Base-by-base conservation (phyloP, 2,888 invertebrate genomes). In the Copidosoma aretas region DNA sequence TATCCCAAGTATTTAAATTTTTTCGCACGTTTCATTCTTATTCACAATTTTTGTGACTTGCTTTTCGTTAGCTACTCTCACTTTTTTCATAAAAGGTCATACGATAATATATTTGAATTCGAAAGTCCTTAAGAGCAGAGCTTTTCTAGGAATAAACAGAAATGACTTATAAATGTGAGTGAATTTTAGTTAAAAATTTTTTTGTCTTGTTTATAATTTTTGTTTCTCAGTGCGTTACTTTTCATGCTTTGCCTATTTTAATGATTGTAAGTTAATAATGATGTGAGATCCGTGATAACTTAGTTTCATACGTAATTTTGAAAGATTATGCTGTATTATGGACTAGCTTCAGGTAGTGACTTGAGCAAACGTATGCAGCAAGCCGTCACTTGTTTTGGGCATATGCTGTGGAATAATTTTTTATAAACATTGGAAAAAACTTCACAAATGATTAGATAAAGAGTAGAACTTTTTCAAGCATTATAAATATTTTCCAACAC, bases 311-410 rank as follows among this genome's bases (percentile, higher is more conserved):
- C 12, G 3, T 67, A 52, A 67, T 60, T 57, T 70, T 60, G 54
- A 60, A 76, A 77, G 77, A 77, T 78, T 73, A 59, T 76, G 14
- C 76, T 76, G 64, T 76, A 77, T 75, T 79, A 73, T 77, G 78
- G 79, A 80, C 79, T 79, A 79, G 78, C 75, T 80, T 79, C 75
- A 72, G 73, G 77, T 75, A 56, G 76, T 73, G 77, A 78, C 75
- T 78, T 76, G 73, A 72, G 68, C 72, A 68, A 72, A 74, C 68
- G 73, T 73, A 66, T 73, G 73, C 67, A 73, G 67, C 75, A 75
- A 78, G 74, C 73, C 75, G 74, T 74, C 69, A 72, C 64, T 56
- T 71, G 57, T 61, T 74, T 76, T 77, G 75, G 73, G 73, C 72
- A 65, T 75, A 74, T 77, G 75, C 75, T 77, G 75, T 75, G 75